Evolutionary conservation across 2,113 vertebrate genomes (phyloP), one percentile per base, ranked within the genome.

Genomic region (Poeciliopsis retropinna): DNA sequence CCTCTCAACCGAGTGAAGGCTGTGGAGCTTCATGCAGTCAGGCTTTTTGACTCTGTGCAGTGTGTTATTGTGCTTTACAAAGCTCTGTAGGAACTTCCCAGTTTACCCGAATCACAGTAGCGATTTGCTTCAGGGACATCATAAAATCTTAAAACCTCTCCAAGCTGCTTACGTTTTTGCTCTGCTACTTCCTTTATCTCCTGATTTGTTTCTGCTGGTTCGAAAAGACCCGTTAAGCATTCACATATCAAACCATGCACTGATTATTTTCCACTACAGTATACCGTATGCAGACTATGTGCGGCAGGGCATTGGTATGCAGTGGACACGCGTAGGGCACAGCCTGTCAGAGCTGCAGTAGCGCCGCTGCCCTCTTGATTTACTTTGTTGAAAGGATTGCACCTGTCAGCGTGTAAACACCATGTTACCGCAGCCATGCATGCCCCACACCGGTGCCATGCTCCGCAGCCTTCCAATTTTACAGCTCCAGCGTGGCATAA

Each of bases 321-420:
- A 47, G 61, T 1, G 2, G 60, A 37, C 1, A 19, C 37, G 54
- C 28, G 2, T n/a, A 2, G 32, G 44, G 70, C 65, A 15, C 78
- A 62, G 69, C 62, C 62, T 22, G 39, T 19, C 67, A 75, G 72
- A 30, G 64, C 65, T 68, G 60, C 0, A 34, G 62, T n/a, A 28
- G 79, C 78, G 61, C 2, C 37, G 66, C 70, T 75, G 76, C 62
- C 68, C 31, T 14, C 29, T 57, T 31, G 72, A 79, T 78, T 83
- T 54, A 64, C 31, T 64, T 32, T 1, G 67, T 69, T 66, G 62
- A 60, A 68, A 64, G 64, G 11, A 54, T 67, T 69, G 64, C 78
- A 82, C 66, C 83, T 76, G 83, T 76, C 84, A 62, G 67, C 9
- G 71, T 47, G 70, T 54, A 60, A 81, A 78, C 73, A 51, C 57